Evolutionary conservation across 1,140 invertebrate genomes (phyloP).

Genomic region (Temnothorax nylanderi): DNA sequence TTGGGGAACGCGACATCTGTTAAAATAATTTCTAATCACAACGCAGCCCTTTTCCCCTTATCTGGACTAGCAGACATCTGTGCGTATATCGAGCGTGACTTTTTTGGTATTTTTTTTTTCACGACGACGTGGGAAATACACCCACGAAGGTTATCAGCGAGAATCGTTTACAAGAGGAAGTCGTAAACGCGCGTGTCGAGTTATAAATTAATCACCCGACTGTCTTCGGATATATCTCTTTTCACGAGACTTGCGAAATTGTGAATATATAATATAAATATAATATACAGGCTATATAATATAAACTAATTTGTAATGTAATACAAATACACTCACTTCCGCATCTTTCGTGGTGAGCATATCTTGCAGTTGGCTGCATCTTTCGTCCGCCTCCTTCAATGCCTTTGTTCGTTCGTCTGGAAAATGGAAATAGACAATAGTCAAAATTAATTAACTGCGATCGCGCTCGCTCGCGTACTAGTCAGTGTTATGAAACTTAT

Average conservation of each 20-base stretch:
- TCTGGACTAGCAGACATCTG: conserved; percentile 70
- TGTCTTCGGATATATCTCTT: neutral
- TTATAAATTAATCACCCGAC: neutral
- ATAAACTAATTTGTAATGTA: neutral
- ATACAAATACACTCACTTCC: conserved; percentile 85
- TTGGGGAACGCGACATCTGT: conserved; percentile 82
- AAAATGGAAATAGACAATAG: conserved; percentile 75
- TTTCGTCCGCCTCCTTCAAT: conserved; percentile 85
- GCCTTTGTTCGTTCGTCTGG: conserved; percentile 81
- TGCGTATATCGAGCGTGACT: conserved; percentile 22
- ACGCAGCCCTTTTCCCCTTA: conserved; percentile 62
- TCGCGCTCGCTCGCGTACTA: conserved; percentile 33
- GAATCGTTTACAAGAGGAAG: neutral
- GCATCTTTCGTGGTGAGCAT: conserved; percentile 88
- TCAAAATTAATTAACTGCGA: conserved; percentile 10
- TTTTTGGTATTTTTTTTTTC: conserved; percentile 36
- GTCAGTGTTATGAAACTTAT: neutral
- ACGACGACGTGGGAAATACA: neutral
- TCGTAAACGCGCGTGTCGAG: neutral
- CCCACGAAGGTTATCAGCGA: neutral
- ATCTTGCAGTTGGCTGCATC: conserved; percentile 87
- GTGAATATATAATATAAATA: neutral
- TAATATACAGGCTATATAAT: neutral
- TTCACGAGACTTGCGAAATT: neutral
- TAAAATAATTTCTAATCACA: conserved; percentile 79